These are phyloP conservation scores for Phalacrocorax aristotelis DNA, from an alignment of 2,113 vertebrate genomes.

Conservation along the genomic window DNA sequence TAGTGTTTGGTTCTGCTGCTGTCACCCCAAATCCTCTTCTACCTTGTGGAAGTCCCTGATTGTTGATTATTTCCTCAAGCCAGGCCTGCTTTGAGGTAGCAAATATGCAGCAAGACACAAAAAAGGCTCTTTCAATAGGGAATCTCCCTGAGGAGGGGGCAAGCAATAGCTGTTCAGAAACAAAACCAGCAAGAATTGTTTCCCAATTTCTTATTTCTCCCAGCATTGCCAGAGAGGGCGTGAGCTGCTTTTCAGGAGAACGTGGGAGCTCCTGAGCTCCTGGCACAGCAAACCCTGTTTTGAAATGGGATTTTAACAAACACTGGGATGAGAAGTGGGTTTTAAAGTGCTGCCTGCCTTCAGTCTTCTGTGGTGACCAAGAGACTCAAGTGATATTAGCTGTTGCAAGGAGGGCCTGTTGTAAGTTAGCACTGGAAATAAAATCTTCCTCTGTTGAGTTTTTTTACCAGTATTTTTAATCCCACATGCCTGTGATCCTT, in stretches of 20 bases:
- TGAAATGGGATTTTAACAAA: neutral
- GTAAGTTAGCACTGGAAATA: neutral
- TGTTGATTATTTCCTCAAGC: neutral
- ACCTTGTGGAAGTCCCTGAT: neutral
- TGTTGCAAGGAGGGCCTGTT: rapidly evolving
- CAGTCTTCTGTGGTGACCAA: neutral
- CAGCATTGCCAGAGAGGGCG: neutral
- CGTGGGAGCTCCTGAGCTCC: neutral
- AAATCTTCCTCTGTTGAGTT: neutral
- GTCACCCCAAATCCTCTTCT: neutral
- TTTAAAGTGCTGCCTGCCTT: neutral
- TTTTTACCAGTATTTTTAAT: neutral
- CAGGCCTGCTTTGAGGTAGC: neutral
- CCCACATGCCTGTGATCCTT: neutral
- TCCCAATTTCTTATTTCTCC: neutral
- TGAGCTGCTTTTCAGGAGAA: neutral
- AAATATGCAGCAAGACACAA: neutral
- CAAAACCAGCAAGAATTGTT: neutral
- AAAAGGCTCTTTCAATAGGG: neutral
- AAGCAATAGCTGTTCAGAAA: neutral
- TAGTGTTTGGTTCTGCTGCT: neutral
- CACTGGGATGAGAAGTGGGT: neutral
- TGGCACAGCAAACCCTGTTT: neutral
- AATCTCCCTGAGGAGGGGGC: neutral
- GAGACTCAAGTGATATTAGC: neutral